Evolutionary conservation across 2,113 vertebrate species (phyloP), one percentile per base, ranked within the genome.

Genomic region (Xenus cinereus): DNA sequence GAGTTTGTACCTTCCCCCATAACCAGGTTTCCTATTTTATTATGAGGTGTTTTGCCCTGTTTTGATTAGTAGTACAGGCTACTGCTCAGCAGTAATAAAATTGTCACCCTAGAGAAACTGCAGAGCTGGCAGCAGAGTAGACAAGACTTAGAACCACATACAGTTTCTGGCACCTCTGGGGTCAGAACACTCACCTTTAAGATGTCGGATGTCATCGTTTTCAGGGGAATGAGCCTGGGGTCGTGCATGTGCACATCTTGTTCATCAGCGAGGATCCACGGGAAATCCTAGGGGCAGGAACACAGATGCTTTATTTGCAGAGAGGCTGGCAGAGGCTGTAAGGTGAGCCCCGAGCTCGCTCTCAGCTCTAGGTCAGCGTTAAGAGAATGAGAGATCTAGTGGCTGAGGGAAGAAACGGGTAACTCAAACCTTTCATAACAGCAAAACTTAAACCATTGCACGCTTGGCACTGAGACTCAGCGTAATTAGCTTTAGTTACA

Each of bases 181-280:
- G 32, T 23, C 41, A 41, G 28, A 62, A 35, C 3, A 32, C 98
- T 98, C 87, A 99, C 99, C 98, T 99, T 99, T n/a, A 99, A 95
- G 57, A 99, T 99, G 92, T 99, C 99, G 1, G 99, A 99, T 0
- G 99, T 99, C 99, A 99, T 99, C 1, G 99, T 99, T 97, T 99
- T 99, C 41, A 99, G 97, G 4, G 99, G 99, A 78, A 99, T 99
- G 7, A 99, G 98, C 84, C 99, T 98, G 6, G 99, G 98, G 68
- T 99, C 99, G 0, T 99, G 99, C 99, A 99, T 99, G 86, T 99
- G 99, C 74, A 99, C 98, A 0, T 99, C 99, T 33, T 99, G 99
- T 63, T 99, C 99, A 7, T 99, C 99, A 20, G 99, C 99, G 0
- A 99, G 98, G 92, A 99, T 99, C 99, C 99, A 99, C 0, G 99